A percentile compares a stretch with the other conserved stretches of the same genome.
phyloP scores from a whole-genome alignment of 1,140 invertebrate species.

The Anastatus disparis region DNA sequence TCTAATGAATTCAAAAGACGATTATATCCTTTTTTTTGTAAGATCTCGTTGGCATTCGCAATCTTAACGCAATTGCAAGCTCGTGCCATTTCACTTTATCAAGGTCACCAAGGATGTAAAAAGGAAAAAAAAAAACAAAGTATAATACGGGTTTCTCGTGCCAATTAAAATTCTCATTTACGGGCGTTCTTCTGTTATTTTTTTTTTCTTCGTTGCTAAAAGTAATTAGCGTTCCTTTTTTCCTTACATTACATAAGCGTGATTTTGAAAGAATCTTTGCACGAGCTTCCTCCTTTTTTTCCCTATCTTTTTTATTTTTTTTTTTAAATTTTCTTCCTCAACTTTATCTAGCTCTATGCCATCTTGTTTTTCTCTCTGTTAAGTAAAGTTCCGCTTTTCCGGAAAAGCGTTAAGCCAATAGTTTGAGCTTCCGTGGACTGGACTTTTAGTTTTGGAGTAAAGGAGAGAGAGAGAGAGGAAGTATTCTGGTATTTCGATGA shows the following conservation, averaged over 20 bases:
- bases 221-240: not conserved
- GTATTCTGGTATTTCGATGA: no score
- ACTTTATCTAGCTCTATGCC: not conserved
- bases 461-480: no score
- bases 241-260: not conserved
- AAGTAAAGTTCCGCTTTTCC: not conserved
- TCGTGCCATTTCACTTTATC: not conserved
- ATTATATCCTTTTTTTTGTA: slow-evolving; percentile 11
- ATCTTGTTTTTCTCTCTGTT: not conserved
- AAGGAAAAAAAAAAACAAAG: no score
- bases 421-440: not conserved
- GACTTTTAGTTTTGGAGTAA: no score
- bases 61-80: not conserved
- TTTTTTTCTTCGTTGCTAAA: not conserved
- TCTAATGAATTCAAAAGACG: not conserved
- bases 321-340: not conserved
- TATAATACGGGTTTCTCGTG: not conserved
- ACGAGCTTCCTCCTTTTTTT: no score
- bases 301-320: not conserved
- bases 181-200: not conserved
- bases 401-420: not conserved
- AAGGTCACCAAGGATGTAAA: not conserved
- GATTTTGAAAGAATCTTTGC: not conserved
- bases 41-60: not conserved
- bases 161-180: slow-evolving; percentile 15